Evolutionary conservation across 2,113 vertebrate genomes (phyloP).

Genomic region (Phasianus colchicus): DNA sequence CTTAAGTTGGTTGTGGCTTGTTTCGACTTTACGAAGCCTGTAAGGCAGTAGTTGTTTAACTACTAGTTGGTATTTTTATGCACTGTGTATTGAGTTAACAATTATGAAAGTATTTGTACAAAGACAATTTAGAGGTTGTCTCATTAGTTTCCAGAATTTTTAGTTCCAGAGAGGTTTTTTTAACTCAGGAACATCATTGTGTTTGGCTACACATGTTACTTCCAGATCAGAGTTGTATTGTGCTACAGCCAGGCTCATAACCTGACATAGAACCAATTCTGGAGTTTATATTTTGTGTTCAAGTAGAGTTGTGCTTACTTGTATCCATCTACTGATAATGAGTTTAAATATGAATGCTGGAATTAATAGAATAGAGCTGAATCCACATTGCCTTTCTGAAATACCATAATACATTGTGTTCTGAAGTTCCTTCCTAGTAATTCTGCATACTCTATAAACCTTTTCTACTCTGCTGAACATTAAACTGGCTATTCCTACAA

Average conservation of each 20-base stretch:
- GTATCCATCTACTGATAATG: neutral
- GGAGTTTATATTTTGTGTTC: neutral
- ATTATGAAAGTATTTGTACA: neutral
- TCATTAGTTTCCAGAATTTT: neutral
- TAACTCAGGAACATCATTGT: neutral
- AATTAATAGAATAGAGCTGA: neutral
- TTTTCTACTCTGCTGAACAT: neutral
- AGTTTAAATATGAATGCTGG: neutral
- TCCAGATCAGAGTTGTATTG: neutral
- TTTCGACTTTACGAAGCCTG: neutral
- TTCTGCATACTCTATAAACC: neutral
- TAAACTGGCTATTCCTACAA: neutral
- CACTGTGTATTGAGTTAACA: neutral
- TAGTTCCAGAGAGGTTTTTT: neutral
- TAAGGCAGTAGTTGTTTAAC: neutral
- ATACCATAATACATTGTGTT: neutral
- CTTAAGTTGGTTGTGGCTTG: neutral
- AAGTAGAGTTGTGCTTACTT: neutral
- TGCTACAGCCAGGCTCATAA: neutral
- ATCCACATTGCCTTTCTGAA: neutral
- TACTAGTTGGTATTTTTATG: neutral
- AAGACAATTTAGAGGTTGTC: neutral
- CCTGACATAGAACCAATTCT: neutral
- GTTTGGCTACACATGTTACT: neutral
- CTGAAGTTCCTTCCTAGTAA: neutral